Conservation (phyloP, 2,113 vertebrate genomes). For the Sitta europaea region DNA sequence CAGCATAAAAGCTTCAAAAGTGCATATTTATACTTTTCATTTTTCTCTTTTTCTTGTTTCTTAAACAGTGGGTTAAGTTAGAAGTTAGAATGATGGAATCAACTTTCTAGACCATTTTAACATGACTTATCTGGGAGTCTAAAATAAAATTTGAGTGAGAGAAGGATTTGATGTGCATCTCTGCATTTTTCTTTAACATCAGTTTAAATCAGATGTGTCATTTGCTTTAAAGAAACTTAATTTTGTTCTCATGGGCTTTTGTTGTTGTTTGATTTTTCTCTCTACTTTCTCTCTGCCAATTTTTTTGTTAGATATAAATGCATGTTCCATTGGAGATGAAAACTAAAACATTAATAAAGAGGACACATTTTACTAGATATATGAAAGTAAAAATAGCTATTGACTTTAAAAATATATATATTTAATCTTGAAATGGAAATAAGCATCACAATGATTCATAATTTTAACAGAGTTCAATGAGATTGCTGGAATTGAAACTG, state of each 20-base stretch:
- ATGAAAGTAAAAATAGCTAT: background rate
- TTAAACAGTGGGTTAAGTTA: background rate
- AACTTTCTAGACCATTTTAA: background rate
- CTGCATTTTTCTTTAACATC: background rate
- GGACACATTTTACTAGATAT: background rate
- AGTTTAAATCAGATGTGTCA: background rate
- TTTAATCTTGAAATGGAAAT: constrained; percentile 6
- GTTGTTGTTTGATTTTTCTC: background rate
- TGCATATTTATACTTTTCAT: background rate
- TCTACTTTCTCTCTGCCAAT: background rate
- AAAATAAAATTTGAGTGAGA: background rate
- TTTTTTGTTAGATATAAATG: background rate
- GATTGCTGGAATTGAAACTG: background rate
- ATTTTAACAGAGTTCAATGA: background rate
- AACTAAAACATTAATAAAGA: background rate
- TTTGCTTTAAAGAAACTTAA: background rate
- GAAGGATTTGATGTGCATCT: background rate
- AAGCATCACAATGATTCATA: background rate
- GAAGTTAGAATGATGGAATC: background rate
- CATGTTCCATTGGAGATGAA: background rate
- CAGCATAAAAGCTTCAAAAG: background rate
- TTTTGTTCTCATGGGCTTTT: background rate
- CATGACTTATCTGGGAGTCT: background rate
- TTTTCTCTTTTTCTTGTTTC: background rate
- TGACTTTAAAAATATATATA: background rate